Base-by-base conservation (phyloP, 2,797 vertebrate genomes). In the Takifugu rubripes region DNA sequence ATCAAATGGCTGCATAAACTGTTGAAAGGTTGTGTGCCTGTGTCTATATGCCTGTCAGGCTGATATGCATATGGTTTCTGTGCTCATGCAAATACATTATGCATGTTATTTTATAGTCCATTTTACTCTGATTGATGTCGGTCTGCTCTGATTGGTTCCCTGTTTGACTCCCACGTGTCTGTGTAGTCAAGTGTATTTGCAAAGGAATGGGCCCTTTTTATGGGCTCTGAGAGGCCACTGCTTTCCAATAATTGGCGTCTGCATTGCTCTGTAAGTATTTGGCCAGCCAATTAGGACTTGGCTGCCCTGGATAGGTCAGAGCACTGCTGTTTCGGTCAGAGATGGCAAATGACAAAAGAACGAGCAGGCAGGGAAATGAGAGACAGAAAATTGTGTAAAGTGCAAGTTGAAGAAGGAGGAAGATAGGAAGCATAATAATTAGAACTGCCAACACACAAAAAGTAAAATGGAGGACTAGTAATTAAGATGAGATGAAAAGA, bases 231-330 rank as follows among this genome's bases (percentile, higher is more conserved):
- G 77, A 85, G 77, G 78, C 78, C 61, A 17, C 74, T 40, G 56
- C 82, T 84, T 78, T 80, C 81, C 81, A 86, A 75, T 87, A 83
- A 87, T 83, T 88, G 82, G 68, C 59, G 31, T 70, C 72, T 74
- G 65, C 72, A 82, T 82, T 67, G 79, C 74, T 62, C 74, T 72
- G 69, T 72, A 74, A 82, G 83, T 79, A 81, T 84, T 81, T 78
- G 79, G 78, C 61, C 59, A 80, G 78, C 64, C 76, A 75, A 59
- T 50, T 5, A 57, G 61, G 77, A 76, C 61, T 24, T 49, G 43
- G 33, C 56, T 46, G 56, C 62, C 61, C 43, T 27, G 63, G 58
- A 81, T 86, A 84, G 78, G 81, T 85, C 82, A 72, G 54, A 68
- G 44, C 25, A 14, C 54, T 46, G 43, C 67, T 49, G 82, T 72